These are phyloP conservation scores for Gallinago nigripennis DNA, from an alignment of 2,797 vertebrate species.

Conservation along the genomic window DNA sequence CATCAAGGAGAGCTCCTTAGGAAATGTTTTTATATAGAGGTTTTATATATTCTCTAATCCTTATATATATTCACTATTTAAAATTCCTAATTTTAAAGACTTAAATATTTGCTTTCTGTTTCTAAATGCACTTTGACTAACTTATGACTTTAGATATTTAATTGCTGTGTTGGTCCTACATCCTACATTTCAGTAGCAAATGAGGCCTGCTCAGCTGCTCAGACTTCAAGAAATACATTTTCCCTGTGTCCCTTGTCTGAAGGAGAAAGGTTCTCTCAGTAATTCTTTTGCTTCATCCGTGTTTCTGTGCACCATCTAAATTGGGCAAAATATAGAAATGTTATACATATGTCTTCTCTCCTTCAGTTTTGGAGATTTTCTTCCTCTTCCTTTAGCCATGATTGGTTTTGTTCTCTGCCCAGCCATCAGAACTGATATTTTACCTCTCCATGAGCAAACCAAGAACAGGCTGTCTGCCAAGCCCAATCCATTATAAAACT, in stretches of 20 bases:
- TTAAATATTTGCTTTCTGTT: constrained; percentile 12
- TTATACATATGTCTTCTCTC: background rate
- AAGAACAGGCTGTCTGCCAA: constrained; percentile 8
- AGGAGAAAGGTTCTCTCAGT: background rate
- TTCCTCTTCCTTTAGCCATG: background rate
- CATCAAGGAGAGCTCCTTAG: constrained; percentile 31
- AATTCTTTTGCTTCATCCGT: background rate
- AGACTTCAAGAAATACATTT: background rate
- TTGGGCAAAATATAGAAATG: background rate
- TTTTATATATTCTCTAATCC: constrained; percentile 1
- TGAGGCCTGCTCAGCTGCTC: background rate
- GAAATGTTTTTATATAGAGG: background rate
- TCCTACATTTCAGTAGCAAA: background rate
- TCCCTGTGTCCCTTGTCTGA: background rate
- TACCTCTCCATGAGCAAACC: constrained; percentile 27
- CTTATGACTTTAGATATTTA: background rate
- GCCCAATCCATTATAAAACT: background rate
- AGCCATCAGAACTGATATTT: constrained; percentile 26
- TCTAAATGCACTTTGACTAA: background rate
- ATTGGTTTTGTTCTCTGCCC: background rate
- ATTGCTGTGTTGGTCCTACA: background rate
- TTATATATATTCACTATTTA: background rate
- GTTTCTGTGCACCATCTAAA: background rate
- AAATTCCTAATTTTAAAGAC: background rate
- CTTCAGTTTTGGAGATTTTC: background rate